These are phyloP conservation scores for Drosophila rubida DNA, from an alignment of 2,888 invertebrate genomes.

Conservation along the genomic window DNA sequence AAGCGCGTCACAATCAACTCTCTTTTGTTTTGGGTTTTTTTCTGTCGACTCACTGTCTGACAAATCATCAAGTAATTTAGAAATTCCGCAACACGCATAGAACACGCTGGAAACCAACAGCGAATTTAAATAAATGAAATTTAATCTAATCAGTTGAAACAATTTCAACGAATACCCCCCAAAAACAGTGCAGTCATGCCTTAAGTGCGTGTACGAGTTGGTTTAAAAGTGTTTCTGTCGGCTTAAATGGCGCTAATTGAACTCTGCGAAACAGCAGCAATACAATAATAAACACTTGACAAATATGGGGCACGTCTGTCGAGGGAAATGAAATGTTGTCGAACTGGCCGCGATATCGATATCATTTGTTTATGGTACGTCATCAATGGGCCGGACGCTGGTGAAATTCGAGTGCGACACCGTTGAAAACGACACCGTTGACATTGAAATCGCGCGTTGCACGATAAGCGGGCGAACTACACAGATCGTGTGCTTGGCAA, in stretches of 20 bases:
- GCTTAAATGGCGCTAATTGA: conserved; percentile 22
- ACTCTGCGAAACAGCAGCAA: not conserved
- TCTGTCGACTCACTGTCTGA: conserved; percentile 9
- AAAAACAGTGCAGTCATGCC: conserved; percentile 26
- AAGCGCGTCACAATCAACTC: conserved; percentile 27
- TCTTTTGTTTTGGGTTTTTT: not conserved
- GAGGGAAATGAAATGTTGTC: not conserved
- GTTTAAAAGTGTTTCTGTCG: conserved; percentile 2
- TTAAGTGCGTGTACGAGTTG: conserved; percentile 11
- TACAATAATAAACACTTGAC: conserved; percentile 5
- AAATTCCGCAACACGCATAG: not conserved
- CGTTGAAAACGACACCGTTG: conserved; percentile 65
- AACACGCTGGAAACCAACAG: conserved; percentile 3
- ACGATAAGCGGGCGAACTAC: conserved; percentile 51
- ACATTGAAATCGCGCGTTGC: conserved; percentile 64
- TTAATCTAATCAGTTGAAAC: conserved; percentile 46
- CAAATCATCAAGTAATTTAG: not conserved
- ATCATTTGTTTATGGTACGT: conserved; percentile 52
- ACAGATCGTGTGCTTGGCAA: conserved; percentile 58
- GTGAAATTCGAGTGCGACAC: conserved; percentile 58
- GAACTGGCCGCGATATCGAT: conserved; percentile 16
- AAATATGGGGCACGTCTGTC: conserved; percentile 21
- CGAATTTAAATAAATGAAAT: not conserved
- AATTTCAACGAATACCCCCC: conserved; percentile 13
- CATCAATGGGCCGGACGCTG: conserved; percentile 47